Evolutionary conservation across 2,797 vertebrate genomes (phyloP), one percentile per base, ranked within the genome.

Genomic region (Moxostoma hubbsi): DNA sequence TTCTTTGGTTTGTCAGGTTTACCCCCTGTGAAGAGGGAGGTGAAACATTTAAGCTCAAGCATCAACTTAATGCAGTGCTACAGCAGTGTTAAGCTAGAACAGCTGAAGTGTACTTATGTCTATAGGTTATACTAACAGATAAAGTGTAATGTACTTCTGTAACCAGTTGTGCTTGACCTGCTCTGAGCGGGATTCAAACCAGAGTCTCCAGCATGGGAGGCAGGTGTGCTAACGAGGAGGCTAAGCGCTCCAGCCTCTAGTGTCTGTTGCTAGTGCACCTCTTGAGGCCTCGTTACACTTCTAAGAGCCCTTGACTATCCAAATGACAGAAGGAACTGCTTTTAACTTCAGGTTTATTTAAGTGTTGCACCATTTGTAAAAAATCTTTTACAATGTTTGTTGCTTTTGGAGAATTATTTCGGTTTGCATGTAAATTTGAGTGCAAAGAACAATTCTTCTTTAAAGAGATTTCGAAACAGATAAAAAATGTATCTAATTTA

Each of bases 1-100:
- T 88, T 90, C 84, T 86, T 70, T 70, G 67, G 53, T 43, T 78
- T 82, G 77, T 80, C 73, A 73, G 73, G 45, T 69, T 69, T 69
- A 70, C 51, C 73, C 64, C 45, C 55, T 64, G 7, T 68, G 16
- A 72, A 59, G 71, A 71, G 55, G 49, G 66, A 75, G 64, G 80
- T 15, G 36, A 36, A 62, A 9, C 78, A 53, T 77, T 72, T 72
- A 50, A 50, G 47, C 62, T 69, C 11, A 65, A 51, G 50, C 59
- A 58, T 59, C 75, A 13, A 24, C 63, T 50, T 16, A 46, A 24
- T 70, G n/a, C 65, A 67, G 58, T 15, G 51, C 15, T 51, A 75
- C 11, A 24, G 62, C 72, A 63, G 58, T 54, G 72, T 47, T 64
- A 12, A 79, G 61, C 67, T 2, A 5, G 45, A 10, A 7, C 67